phyloP scores from a whole-genome alignment of 2,113 vertebrate genomes.

The Coptodon bakossiorum region DNA sequence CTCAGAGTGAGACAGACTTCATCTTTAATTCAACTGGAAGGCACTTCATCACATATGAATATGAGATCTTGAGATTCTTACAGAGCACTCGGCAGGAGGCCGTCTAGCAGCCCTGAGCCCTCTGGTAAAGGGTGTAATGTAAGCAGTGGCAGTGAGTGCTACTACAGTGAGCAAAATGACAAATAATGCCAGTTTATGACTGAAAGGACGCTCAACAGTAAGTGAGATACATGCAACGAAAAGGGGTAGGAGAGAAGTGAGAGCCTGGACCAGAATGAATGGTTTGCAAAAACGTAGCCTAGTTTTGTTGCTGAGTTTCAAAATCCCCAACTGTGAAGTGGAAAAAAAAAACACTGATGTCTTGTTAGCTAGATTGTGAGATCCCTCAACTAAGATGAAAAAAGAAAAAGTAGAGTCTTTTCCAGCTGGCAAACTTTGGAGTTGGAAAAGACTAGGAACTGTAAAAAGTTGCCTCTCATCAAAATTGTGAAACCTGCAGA shows the following conservation, averaged over 20 bases:
- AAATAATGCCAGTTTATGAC: neutral
- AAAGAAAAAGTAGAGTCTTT: neutral
- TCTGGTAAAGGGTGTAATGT: neutral
- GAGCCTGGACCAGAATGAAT: neutral
- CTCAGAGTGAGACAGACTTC: neutral
- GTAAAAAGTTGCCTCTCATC: neutral
- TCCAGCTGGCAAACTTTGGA: neutral
- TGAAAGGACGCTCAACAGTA: neutral
- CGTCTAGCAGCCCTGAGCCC: neutral
- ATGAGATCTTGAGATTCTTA: neutral
- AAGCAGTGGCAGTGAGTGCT: neutral
- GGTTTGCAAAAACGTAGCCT: neutral
- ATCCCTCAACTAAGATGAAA: neutral
- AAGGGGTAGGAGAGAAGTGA: neutral
- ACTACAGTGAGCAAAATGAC: neutral
- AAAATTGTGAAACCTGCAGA: neutral
- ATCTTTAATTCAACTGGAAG: slow-evolving; percentile 6
- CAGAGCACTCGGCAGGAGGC: neutral
- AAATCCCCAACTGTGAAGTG: neutral
- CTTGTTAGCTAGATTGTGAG: neutral
- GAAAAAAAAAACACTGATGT: neutral
- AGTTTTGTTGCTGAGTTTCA: neutral
- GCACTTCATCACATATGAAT: neutral
- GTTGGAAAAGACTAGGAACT: neutral
- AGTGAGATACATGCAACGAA: neutral